Conservation (phyloP, 2,888 invertebrate species). For the Eilema sororculum region DNA sequence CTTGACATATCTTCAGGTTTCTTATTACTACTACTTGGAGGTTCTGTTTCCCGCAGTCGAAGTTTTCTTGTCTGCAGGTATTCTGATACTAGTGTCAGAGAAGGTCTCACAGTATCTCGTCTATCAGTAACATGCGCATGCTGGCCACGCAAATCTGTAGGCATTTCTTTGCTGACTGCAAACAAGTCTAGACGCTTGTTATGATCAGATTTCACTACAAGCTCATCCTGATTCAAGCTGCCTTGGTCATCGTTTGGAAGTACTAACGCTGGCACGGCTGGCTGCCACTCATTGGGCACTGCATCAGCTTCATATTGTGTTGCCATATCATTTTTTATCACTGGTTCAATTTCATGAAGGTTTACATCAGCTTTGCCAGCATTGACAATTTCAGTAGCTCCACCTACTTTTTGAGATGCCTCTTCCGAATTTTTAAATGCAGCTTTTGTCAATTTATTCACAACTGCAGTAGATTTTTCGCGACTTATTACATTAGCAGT, state of each 20-base stretch:
- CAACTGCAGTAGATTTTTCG: constrained; percentile 67
- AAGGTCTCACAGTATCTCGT: constrained; percentile 58
- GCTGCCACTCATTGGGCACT: constrained; percentile 69
- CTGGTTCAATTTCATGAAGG: constrained; percentile 36
- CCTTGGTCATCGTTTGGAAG: constrained; percentile 68
- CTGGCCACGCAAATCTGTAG: constrained; percentile 72
- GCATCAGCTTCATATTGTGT: constrained; percentile 76
- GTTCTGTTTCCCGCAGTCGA: constrained; percentile 67
- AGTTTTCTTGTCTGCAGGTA: constrained; percentile 77
- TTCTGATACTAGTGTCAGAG: constrained; percentile 76
- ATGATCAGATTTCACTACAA: constrained; percentile 61
- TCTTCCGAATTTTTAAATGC: constrained; percentile 45
- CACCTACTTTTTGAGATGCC: constrained; percentile 29
- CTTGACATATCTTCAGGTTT: constrained; percentile 70
- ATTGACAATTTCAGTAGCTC: constrained; percentile 37
- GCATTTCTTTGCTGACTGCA: constrained; percentile 82
- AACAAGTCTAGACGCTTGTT: constrained; percentile 72
- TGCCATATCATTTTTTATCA: constrained; percentile 69
- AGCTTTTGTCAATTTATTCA: constrained; percentile 60
- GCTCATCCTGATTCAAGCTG: constrained; percentile 61
- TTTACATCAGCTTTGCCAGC: constrained; percentile 30
- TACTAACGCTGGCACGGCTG: constrained; percentile 64
- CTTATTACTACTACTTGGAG: constrained; percentile 50
- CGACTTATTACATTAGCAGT: constrained; percentile 78
- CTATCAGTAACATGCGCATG: constrained; percentile 51